Evolutionary conservation across 2,113 vertebrate species (phyloP), one percentile per base, ranked within the genome.

Genomic region (Daubentonia madagascariensis): DNA sequence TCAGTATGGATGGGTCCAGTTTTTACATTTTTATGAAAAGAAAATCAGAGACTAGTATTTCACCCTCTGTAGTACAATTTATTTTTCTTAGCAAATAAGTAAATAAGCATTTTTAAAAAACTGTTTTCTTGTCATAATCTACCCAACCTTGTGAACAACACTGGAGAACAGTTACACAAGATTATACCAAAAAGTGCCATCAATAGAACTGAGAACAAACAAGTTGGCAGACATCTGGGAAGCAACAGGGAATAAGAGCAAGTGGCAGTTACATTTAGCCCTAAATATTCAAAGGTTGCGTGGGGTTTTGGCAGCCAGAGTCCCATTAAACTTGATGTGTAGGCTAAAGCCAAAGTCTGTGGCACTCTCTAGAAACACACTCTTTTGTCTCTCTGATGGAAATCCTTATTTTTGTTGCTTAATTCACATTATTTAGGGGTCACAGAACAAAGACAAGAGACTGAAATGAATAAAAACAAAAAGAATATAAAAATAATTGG

Each of bases 381-480:
- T 90, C 17, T 40, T 93, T 91, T 96, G 93, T 96, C 48, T 86
- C 63, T 65, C 73, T 52, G 63, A 91, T 1, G 63, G 97, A 97
- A 96, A 88, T 68, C 32, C 50, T 23, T 85, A 57, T 81, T 98
- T 97, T 93, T 92, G 50, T 81, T 93, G 35, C 37, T 97, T 93
- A 87, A 76, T 57, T 97, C 90, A 35, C 40, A 43, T 96, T 97
- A 90, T 35, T 72, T 81, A 80, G 17, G 96, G 96, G 52, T 97
- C 97, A 97, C 2, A 76, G 65, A 91, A 89, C 32, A 85, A 81
- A 95, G 32, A 97, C 79, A 96, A 95, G 85, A 91, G 16, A 70
- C 35, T 68, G 30, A 91, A 94, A 88, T 96, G 92, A 97, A 97
- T 91, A 93, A 91, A 96, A 88, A 85, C 72, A 97, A 81, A 97